A percentile compares a stretch with the other conserved stretches of the same genome.
Evolutionary conservation across 2,113 vertebrate species (phyloP).

Genomic region (Myocastor coypus): DNA sequence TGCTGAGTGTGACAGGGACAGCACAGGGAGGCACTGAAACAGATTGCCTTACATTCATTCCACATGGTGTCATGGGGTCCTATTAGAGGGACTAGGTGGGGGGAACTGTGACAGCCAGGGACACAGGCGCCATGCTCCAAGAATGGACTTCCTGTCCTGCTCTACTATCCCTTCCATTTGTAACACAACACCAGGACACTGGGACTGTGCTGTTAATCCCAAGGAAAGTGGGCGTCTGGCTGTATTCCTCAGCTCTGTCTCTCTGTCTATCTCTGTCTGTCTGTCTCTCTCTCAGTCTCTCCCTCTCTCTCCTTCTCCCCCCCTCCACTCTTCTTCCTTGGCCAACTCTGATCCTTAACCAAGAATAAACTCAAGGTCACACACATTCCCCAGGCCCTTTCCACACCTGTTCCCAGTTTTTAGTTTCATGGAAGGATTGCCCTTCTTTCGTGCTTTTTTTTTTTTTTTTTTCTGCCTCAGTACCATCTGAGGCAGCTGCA

Average conservation of each 20-base stretch:
- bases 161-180: neutral
- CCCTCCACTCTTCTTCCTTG: no score
- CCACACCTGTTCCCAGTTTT: conserved; percentile 57
- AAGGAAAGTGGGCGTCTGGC: neutral
- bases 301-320: no score
- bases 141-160: neutral
- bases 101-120: neutral
- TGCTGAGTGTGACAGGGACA: neutral
- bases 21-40: no score
- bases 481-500: conserved; percentile 30
- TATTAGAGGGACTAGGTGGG: neutral
- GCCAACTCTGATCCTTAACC: neutral
- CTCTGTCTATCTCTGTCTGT: no score
- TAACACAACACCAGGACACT: neutral
- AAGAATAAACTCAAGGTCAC: neutral
- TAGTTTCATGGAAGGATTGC: neutral
- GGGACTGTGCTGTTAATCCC: neutral
- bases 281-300: no score
- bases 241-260: neutral
- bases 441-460: neutral
- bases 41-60: neutral
- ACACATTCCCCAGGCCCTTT: neutral
- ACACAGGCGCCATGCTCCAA: neutral
- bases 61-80: neutral
- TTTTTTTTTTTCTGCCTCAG: conserved; percentile 31